These are phyloP conservation scores for Osmerus mordax DNA, from an alignment of 2,113 vertebrate species.

Conservation along the genomic window DNA sequence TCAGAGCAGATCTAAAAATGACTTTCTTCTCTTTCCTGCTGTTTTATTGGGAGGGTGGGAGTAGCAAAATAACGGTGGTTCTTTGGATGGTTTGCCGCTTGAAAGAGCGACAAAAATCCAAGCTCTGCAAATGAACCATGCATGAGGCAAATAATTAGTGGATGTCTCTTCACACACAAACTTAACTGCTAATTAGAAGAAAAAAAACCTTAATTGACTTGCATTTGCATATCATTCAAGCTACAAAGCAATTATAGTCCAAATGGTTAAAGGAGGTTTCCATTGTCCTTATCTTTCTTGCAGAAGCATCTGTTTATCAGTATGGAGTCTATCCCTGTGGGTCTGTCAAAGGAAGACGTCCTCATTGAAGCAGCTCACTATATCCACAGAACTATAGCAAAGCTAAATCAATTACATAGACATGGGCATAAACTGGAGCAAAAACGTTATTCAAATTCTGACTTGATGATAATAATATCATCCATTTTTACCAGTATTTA, in stretches of 20 bases:
- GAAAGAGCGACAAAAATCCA: slow-evolving; percentile 50
- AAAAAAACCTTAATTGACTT: slow-evolving; percentile 76
- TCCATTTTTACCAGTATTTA: too few relatives aligned
- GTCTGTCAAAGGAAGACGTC: background rate
- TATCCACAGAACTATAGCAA: background rate
- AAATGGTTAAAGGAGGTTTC: slow-evolving; percentile 50
- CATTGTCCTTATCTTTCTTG: slow-evolving; percentile 61
- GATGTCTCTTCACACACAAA: slow-evolving; percentile 82
- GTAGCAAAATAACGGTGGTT: slow-evolving; percentile 67
- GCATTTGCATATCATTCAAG: slow-evolving; percentile 80
- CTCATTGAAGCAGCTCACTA: background rate
- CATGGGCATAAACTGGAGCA: too few relatives aligned
- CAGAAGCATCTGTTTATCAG: slow-evolving; percentile 18
- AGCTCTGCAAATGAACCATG: slow-evolving; percentile 78
- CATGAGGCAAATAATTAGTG: slow-evolving; percentile 86
- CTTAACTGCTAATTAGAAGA: slow-evolving; percentile 80
- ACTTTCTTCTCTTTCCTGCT: background rate
- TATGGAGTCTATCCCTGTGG: slow-evolving; percentile 5
- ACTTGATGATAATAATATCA: too few relatives aligned
- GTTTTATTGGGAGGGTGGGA: background rate
- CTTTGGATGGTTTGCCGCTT: slow-evolving; percentile 69
- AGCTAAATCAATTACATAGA: background rate
- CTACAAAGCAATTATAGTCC: slow-evolving; percentile 36
- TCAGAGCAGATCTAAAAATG: slow-evolving; percentile 1
- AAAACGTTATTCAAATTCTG: too few relatives aligned